These are phyloP conservation scores for Struthidea cinerea DNA, from an alignment of 2,113 vertebrate genomes.

Conservation along the genomic window DNA sequence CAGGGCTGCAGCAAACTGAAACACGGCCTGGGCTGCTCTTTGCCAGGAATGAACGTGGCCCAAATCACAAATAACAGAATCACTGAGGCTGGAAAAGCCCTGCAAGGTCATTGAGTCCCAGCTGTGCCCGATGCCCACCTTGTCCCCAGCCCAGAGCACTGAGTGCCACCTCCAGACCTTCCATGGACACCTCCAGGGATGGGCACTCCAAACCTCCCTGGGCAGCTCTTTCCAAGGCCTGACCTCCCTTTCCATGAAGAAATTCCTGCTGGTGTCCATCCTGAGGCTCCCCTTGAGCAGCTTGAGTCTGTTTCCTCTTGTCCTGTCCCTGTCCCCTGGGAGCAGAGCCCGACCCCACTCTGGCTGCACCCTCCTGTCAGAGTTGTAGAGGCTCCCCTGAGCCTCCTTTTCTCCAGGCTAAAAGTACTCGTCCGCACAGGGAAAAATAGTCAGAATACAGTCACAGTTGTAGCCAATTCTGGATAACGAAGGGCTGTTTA, in stretches of 20 bases:
- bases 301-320: accelerated
- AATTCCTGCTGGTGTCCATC: neutral
- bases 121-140: accelerated
- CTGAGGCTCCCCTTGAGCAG: neutral
- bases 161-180: neutral
- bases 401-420: neutral
- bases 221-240: neutral
- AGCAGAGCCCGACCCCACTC: accelerated
- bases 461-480: neutral
- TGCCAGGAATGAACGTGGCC: neutral
- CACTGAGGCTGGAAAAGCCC: neutral
- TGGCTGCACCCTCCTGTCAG: neutral
- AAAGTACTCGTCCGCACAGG: neutral
- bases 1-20: neutral
- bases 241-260: neutral
- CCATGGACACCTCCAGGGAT: neutral
- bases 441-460: neutral
- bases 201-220: neutral
- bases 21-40: neutral
- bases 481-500: neutral
- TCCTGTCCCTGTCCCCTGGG: neutral
- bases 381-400: accelerated
- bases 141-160: neutral
- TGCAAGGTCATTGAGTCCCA: accelerated
- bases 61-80: neutral